Percentiles rank a stretch among this genome's conserved stretches.
These are phyloP conservation scores for Mixornis gularis DNA, from an alignment of 2,113 vertebrate species.

Conservation along the genomic window DNA sequence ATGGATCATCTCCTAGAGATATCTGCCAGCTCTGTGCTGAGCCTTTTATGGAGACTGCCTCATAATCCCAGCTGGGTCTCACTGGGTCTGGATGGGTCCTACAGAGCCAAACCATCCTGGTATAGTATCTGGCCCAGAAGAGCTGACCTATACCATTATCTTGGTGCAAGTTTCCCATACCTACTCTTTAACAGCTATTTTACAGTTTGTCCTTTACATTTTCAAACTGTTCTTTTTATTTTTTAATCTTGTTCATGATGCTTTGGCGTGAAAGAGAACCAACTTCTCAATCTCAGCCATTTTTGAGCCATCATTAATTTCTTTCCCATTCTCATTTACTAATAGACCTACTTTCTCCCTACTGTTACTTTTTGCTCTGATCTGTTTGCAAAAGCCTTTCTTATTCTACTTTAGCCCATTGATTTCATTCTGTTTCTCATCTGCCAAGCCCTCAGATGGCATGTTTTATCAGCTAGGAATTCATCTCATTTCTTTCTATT, in stretches of 20 bases:
- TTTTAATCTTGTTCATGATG: neutral
- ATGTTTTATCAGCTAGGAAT: slow-evolving; percentile 31
- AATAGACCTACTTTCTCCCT: slow-evolving; percentile 34
- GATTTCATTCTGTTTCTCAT: slow-evolving; percentile 41
- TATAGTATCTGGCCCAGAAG: neutral
- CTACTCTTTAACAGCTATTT: neutral
- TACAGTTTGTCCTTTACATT: neutral
- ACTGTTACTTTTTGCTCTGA: neutral
- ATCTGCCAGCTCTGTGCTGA: neutral
- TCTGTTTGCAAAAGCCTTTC: slow-evolving; percentile 15
- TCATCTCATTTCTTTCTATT: slow-evolving; percentile 40
- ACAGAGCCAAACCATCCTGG: neutral
- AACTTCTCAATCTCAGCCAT: neutral
- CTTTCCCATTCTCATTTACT: slow-evolving; percentile 19
- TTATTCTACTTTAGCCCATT: slow-evolving; percentile 39
- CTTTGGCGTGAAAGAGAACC: neutral
- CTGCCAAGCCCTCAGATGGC: neutral
- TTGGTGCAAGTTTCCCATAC: neutral
- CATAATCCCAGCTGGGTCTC: neutral
- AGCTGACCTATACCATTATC: neutral
- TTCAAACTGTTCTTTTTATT: neutral
- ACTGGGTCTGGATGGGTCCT: neutral
- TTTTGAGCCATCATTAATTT: slow-evolving; percentile 19
- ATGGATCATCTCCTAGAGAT: neutral
- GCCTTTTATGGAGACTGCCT: neutral